Evolutionary conservation across 35 echinoderm and acorn worm genomes (phyloP).

Genomic region (Eucidaris tribuloides): DNA sequence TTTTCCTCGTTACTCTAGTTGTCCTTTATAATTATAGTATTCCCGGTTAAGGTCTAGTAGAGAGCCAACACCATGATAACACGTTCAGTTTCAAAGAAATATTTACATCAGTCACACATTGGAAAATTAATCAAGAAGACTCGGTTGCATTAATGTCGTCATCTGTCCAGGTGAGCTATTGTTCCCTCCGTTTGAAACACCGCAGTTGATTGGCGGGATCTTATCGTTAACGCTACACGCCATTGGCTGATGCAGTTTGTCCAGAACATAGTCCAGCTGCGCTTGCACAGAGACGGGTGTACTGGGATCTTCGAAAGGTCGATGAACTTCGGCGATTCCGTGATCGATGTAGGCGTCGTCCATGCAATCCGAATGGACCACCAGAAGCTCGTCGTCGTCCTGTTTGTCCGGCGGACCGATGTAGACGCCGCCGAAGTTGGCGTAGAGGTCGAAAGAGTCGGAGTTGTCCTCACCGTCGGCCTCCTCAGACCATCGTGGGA

Average conservation of each 20-base stretch:
- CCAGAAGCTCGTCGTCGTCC: background rate
- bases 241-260: background rate
- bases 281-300: background rate
- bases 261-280: background rate
- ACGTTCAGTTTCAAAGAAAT: too few species aligned
- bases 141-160: too few species aligned
- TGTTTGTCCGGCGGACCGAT: slow-evolving; percentile 57
- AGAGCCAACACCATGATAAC: too few species aligned
- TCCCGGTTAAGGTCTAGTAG: too few species aligned
- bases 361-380: slow-evolving; percentile 1
- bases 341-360: slow-evolving; percentile 31
- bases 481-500: slow-evolving; percentile 16
- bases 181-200: slow-evolving; percentile 6
- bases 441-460: slow-evolving; percentile 24
- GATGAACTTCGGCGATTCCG: slow-evolving; percentile 66
- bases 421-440: slow-evolving; percentile 77
- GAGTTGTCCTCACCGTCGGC: background rate
- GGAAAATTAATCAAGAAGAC: too few species aligned
- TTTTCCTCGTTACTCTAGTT: too few species aligned
- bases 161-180: too few species aligned
- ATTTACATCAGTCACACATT: too few species aligned
- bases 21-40: too few species aligned
- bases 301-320: slow-evolving; percentile 61
- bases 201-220: background rate
- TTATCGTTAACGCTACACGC: background rate